Evolutionary conservation across 1,140 invertebrate species (phyloP).

Genomic region (Papilio polytes): DNA sequence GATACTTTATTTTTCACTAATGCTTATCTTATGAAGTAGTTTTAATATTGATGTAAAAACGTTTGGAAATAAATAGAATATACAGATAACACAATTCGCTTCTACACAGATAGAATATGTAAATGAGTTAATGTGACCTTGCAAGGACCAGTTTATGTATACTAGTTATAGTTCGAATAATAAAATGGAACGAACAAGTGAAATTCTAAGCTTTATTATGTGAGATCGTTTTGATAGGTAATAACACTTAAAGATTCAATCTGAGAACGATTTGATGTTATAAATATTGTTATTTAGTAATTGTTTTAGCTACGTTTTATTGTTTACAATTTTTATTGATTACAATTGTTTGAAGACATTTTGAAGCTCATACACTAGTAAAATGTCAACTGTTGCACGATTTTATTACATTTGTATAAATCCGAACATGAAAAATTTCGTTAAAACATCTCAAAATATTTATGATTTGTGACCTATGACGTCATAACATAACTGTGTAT

Average conservation of each 20-base stretch:
- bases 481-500: neutral
- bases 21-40: too few species aligned
- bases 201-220: neutral
- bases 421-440: too few species aligned
- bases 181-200: constrained; percentile 34
- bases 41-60: neutral
- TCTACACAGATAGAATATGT: constrained; percentile 10
- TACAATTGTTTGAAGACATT: too few species aligned
- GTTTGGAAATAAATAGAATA: neutral
- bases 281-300: neutral
- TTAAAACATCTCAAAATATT: too few species aligned
- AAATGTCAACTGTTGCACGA: too few species aligned
- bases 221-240: neutral
- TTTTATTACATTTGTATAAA: too few species aligned
- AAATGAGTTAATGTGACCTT: constrained; percentile 31
- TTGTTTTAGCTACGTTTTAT: neutral
- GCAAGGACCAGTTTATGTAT: constrained; percentile 25
- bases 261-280: neutral
- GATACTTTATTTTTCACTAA: too few species aligned
- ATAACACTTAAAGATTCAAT: neutral
- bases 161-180: constrained; percentile 32
- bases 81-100: neutral
- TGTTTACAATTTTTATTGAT: too few species aligned
- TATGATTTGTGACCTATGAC: neutral
- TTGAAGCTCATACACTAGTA: too few species aligned